Evolutionary conservation across 2,113 vertebrate genomes (phyloP).

Genomic region (Madoqua kirkii): DNA sequence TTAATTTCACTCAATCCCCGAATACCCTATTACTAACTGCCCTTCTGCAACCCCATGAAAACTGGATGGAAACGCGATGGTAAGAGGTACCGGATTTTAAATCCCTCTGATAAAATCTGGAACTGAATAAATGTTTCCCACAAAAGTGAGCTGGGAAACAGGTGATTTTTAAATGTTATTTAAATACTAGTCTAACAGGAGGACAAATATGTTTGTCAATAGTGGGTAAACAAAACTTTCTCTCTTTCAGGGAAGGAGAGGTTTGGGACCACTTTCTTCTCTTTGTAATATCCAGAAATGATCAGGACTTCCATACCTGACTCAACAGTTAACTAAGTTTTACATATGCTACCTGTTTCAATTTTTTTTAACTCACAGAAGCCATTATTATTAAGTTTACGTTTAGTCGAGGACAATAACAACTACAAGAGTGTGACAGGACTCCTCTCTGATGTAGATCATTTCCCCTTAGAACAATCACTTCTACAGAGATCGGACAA

Average conservation of each 20-base stretch:
- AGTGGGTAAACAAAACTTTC: not conserved
- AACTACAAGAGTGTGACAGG: not conserved
- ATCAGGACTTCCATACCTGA: not conserved
- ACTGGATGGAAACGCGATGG: not conserved
- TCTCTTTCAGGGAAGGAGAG: not conserved
- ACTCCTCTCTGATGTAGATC: not conserved
- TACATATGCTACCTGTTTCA: not conserved
- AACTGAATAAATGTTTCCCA: not conserved
- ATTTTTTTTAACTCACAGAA: not conserved
- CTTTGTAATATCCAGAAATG: not conserved
- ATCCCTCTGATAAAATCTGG: not conserved
- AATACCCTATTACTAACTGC: not conserved
- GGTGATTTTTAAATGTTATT: not conserved
- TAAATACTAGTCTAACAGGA: not conserved
- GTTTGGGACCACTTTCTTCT: not conserved
- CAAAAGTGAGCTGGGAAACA: not conserved
- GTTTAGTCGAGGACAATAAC: not conserved
- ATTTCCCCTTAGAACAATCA: not conserved
- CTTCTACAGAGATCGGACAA: not conserved
- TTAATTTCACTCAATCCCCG: not conserved
- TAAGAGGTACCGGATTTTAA: not conserved
- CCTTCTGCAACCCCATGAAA: not conserved
- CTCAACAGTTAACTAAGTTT: not conserved
- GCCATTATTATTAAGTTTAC: not conserved
- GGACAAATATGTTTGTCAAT: not conserved